These are phyloP conservation scores for Cyprinodon variegatus DNA, from an alignment of 2,113 vertebrate species.

Conservation along the genomic window DNA sequence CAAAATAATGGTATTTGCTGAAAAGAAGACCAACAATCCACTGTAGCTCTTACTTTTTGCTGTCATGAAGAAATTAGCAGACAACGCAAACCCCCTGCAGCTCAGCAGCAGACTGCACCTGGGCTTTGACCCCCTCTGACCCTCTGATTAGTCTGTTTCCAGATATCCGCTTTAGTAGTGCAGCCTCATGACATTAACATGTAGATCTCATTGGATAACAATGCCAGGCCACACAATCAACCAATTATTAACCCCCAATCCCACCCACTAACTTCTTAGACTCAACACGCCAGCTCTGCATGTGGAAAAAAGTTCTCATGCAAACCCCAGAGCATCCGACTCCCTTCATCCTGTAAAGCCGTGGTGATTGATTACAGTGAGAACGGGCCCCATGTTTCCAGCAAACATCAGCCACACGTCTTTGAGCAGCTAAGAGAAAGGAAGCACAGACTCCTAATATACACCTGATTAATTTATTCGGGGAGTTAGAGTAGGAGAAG, in stretches of 20 bases:
- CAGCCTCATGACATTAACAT: conserved; percentile 70
- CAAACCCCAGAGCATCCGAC: conserved; percentile 53
- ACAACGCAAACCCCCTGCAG: conserved; percentile 27
- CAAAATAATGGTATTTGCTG: not conserved
- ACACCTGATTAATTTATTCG: conserved; percentile 12
- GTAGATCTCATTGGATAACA: conserved; percentile 75
- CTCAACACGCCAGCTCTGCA: conserved; percentile 58
- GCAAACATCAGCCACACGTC: conserved; percentile 28
- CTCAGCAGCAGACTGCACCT: conserved; percentile 41
- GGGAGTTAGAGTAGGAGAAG: conserved; percentile 23
- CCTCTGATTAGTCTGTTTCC: conserved; percentile 65
- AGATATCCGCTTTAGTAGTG: conserved; percentile 60
- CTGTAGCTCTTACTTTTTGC: conserved; percentile 5
- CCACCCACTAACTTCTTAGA: conserved; percentile 35
- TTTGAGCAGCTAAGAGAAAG: conserved; percentile 44
- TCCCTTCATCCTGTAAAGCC: conserved; percentile 45
- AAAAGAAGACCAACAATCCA: not conserved
- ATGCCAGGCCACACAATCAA: conserved; percentile 71
- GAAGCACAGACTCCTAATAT: not conserved
- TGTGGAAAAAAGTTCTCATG: conserved; percentile 70
- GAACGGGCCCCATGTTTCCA: conserved; percentile 39
- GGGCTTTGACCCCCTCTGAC: conserved; percentile 60
- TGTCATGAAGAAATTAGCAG: conserved; percentile 45
- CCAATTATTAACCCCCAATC: conserved; percentile 68
- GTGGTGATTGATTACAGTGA: conserved; percentile 64